Percentiles rank a stretch among this genome's conserved stretches.
Evolutionary conservation across 2,113 vertebrate genomes (phyloP).

Genomic region (Pungitius pungitius): DNA sequence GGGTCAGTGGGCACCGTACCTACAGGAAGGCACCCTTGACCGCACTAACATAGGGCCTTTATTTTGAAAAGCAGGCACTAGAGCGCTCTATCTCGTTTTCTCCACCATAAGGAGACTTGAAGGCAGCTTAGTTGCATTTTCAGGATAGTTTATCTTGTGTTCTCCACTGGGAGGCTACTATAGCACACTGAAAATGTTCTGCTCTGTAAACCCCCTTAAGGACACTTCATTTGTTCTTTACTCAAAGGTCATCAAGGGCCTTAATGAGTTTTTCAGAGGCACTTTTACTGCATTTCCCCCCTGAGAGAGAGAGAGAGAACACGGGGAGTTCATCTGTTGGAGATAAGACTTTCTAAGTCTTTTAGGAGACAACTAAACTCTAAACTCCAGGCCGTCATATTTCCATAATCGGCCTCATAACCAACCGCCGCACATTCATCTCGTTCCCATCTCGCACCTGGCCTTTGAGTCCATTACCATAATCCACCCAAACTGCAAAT

Average conservation of each 20-base stretch:
- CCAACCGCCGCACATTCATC: slow-evolving; percentile 48
- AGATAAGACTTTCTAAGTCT: slow-evolving; percentile 56
- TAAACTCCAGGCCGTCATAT: slow-evolving; percentile 41
- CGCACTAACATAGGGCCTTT: not conserved
- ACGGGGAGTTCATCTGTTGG: slow-evolving; percentile 43
- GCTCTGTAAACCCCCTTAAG: not conserved
- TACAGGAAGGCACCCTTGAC: not conserved
- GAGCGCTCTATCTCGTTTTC: no score
- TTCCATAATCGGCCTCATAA: slow-evolving; percentile 71
- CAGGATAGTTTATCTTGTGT: not conserved
- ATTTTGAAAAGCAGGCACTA: not conserved
- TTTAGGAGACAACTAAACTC: slow-evolving; percentile 30
- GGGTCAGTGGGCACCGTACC: not conserved
- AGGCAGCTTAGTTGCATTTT: no score
- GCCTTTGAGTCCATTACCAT: slow-evolving; percentile 53
- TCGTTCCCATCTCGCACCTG: slow-evolving; percentile 66
- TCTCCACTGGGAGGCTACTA: not conserved
- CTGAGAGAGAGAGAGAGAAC: slow-evolving; percentile 11
- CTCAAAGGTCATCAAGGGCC: not conserved
- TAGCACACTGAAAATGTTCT: not conserved
- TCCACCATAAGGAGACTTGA: no score
- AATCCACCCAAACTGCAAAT: slow-evolving; percentile 54
- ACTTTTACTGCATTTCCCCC: not conserved
- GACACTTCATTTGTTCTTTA: no score
- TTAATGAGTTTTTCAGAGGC: not conserved